These are phyloP conservation scores for Patella pellucida DNA, from an alignment of 2,888 invertebrate genomes.

Conservation along the genomic window DNA sequence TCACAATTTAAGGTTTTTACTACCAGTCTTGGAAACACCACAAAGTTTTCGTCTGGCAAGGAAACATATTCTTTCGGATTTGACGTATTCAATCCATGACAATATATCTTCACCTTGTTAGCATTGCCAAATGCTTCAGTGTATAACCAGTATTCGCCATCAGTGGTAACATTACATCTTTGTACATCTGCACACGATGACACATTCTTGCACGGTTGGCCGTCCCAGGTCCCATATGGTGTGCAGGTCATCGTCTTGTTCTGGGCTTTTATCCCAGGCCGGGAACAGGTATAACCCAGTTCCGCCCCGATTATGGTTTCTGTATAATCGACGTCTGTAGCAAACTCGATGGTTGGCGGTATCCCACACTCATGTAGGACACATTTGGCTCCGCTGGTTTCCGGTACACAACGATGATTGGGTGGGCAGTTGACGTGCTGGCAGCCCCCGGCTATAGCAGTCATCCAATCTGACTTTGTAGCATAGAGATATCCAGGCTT, in stretches of 20 bases:
- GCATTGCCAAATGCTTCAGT: background rate
- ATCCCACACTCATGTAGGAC: background rate
- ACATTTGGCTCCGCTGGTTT: background rate
- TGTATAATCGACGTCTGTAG: background rate
- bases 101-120: background rate
- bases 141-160: background rate
- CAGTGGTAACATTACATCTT: background rate
- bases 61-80: background rate
- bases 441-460: background rate
- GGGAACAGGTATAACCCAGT: background rate
- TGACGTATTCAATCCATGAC: background rate
- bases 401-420: background rate
- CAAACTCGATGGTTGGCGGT: background rate
- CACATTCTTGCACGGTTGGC: background rate
- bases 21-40: background rate
- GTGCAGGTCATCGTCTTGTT: background rate
- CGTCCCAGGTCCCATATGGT: background rate
- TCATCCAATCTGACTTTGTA: background rate
- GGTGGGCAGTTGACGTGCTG: background rate
- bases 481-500: background rate
- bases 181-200: background rate
- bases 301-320: background rate
- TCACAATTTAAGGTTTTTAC: background rate
- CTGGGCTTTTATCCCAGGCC: background rate
- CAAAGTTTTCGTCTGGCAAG: background rate